Percentiles rank a stretch among this genome's conserved stretches.
phyloP scores from a whole-genome alignment of 2,888 invertebrate genomes.

The Halictus quadricinctus region DNA sequence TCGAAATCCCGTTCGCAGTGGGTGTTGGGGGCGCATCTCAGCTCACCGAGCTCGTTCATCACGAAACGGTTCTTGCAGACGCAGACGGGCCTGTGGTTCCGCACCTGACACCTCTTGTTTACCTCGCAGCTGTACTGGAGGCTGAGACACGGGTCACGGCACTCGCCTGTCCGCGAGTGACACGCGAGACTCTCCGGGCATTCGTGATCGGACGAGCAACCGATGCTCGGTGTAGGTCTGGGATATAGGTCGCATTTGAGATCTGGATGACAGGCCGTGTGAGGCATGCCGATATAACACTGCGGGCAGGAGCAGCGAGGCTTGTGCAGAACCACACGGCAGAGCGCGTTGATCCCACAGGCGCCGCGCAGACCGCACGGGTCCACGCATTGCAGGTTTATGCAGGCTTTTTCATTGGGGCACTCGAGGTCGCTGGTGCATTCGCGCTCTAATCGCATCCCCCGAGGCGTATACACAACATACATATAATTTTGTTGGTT shows the following conservation, averaged over 20 bases:
- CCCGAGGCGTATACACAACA: slow-evolving; percentile 25
- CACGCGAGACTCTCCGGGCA: slow-evolving; percentile 91
- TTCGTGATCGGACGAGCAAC: slow-evolving; percentile 87
- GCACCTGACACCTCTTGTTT: slow-evolving; percentile 94
- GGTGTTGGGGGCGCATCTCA: slow-evolving; percentile 92
- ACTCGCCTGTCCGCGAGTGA: slow-evolving; percentile 87
- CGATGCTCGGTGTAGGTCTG: slow-evolving; percentile 84
- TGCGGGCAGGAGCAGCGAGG: slow-evolving; percentile 94
- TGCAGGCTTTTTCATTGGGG: slow-evolving; percentile 95
- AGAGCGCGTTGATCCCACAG: slow-evolving; percentile 95
- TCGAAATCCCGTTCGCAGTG: slow-evolving; percentile 92
- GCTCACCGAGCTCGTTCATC: slow-evolving; percentile 93
- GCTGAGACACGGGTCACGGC: slow-evolving; percentile 90
- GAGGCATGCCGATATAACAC: slow-evolving; percentile 93
- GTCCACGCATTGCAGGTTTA: slow-evolving; percentile 95
- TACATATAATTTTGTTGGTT: slow-evolving; percentile 23
- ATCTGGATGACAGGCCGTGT: slow-evolving; percentile 90
- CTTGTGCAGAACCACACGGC: slow-evolving; percentile 92
- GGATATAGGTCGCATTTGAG: slow-evolving; percentile 89
- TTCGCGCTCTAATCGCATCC: slow-evolving; percentile 87
- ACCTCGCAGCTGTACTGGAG: slow-evolving; percentile 88
- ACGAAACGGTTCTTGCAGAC: slow-evolving; percentile 95
- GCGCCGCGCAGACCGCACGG: slow-evolving; percentile 94
- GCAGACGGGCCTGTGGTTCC: slow-evolving; percentile 92
- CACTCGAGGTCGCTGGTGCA: slow-evolving; percentile 96